Conservation (phyloP, 2,888 invertebrate species). For the Uloborus plumipes region DNA sequence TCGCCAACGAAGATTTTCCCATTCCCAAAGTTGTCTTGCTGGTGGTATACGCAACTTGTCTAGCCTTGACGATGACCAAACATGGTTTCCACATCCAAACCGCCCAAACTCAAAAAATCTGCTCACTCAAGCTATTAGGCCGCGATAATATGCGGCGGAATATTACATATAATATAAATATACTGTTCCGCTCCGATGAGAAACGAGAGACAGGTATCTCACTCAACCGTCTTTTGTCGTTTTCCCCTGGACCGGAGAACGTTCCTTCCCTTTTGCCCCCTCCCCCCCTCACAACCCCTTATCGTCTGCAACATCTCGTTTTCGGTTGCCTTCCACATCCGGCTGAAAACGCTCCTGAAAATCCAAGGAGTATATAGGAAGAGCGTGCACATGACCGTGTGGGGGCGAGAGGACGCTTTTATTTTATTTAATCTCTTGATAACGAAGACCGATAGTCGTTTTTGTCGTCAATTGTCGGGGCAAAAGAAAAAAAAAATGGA, state of each 20-base stretch:
- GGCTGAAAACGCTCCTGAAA: constrained; percentile 1
- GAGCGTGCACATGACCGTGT: neutral
- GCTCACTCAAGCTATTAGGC: constrained; percentile 19
- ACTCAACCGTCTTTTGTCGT: constrained; percentile 28
- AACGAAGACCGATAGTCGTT: constrained; percentile 20
- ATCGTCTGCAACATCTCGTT: constrained; percentile 15
- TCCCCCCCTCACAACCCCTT: neutral
- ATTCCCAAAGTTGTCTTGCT: no score
- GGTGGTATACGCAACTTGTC: no score
- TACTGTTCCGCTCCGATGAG: constrained; percentile 39
- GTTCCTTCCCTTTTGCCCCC: constrained; percentile 6
- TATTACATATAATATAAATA: constrained; percentile 36
- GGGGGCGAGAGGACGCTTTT: constrained; percentile 24
- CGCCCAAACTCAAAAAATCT: no score
- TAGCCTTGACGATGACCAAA: no score
- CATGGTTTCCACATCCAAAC: no score
- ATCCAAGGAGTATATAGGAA: constrained; percentile 5
- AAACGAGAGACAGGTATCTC: constrained; percentile 7
- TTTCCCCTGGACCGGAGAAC: constrained; percentile 17
- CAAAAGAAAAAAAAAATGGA: constrained; percentile 7
- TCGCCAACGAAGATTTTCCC: no score
- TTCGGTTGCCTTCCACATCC: constrained; percentile 19
- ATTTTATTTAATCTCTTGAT: constrained; percentile 25
- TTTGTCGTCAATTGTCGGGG: neutral
- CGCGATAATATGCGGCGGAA: constrained; percentile 23